Evolutionary conservation across 2,888 invertebrate genomes (phyloP), one percentile per base, ranked within the genome.

Genomic region (Anaspis maculata): DNA sequence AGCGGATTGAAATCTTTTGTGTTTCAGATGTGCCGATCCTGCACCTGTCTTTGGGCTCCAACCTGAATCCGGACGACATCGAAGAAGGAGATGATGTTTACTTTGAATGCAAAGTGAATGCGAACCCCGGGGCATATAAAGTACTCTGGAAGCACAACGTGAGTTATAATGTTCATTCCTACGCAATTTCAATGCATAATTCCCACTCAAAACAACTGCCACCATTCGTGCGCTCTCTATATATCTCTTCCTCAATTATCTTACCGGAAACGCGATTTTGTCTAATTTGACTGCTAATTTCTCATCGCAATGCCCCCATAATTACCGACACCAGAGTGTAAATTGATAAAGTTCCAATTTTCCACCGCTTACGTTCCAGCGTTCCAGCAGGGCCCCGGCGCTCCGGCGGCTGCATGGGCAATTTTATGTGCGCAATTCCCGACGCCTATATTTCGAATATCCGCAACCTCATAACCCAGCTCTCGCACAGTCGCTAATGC

Each of bases 61-160:
- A 77, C 64, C 71, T 85, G 58, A 82, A 83, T 68, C 80, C 83
- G 1, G 76, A 79, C 50, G 83, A 83, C 63, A 84, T 86, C 51
- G 81, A 82, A 56, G 85, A 85, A 64, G 83, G 82, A 40, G 82
- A 81, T 57, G 83, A 84, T 65, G 82, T 83, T 45, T 83, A 83
- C 62, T 83, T 84, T 59, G 83, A 83, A 66, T 85, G 85, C 67
- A 78, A 79, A 66, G 78, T 84, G 51, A 73, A 76, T 59, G 79
- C 84, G 45, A 84, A 84, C 70, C 85, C 85, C 9, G 71, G 70
- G 61, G 80, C 83, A 51, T 82, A 84, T 64, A 83, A 83, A 71
- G 81, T 85, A 51, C 71, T 83, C 39, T 85, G 85, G 85, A 78
- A 77, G 52, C 83, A 83, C 64, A 81, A 83, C 64, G 84, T 84